phyloP scores from a whole-genome alignment of 1,140 invertebrate species.

The Drosophila micromelanica region DNA sequence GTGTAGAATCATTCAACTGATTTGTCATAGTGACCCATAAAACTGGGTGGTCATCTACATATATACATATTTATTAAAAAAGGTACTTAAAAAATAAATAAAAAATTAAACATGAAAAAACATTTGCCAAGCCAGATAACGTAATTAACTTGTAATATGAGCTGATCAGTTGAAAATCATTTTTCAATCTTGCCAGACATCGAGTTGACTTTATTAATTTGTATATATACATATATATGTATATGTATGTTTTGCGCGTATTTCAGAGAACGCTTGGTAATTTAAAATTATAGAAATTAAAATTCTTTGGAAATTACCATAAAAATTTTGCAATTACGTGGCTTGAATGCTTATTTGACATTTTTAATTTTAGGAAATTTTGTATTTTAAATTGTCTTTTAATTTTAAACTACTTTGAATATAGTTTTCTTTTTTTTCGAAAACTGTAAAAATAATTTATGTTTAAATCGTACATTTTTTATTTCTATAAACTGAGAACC shows the following conservation, averaged over 20 bases:
- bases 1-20: constrained; percentile 50
- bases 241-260: background rate
- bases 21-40: constrained; percentile 39
- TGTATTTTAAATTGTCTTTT: no score
- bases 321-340: background rate
- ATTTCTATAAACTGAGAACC: no score
- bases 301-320: background rate
- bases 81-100: background rate
- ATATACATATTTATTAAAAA: constrained; percentile 2
- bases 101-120: background rate
- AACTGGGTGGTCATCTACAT: background rate
- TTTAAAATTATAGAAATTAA: background rate
- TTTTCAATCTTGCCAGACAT: constrained; percentile 2
- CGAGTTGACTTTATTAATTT: background rate
- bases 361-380: no score
- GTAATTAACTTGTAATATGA: constrained; percentile 55
- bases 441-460: no score
- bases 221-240: background rate
- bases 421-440: no score
- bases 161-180: constrained; percentile 17
- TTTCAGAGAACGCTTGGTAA: background rate
- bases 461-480: no score
- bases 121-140: constrained; percentile 11
- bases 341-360: no score
- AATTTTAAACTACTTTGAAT: background rate